phyloP scores from a whole-genome alignment of 2,113 vertebrate genomes.

The Gobio gobio region DNA sequence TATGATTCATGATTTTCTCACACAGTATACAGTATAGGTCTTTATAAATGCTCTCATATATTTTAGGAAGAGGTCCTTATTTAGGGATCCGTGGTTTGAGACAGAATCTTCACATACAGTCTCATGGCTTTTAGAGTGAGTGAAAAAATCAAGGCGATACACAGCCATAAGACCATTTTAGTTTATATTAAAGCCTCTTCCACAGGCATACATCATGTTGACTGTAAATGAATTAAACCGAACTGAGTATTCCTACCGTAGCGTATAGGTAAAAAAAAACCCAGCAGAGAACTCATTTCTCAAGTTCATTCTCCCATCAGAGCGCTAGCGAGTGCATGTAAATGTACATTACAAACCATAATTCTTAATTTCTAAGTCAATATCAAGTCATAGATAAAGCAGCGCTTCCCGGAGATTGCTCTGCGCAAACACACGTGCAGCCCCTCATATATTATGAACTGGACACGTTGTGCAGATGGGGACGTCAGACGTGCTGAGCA shows the following conservation, averaged over 20 bases:
- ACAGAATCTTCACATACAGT: neutral
- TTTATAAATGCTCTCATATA: too few species aligned
- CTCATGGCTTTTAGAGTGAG: neutral
- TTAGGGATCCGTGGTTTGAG: neutral
- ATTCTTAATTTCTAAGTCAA: conserved; percentile 43
- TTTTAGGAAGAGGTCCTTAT: too few species aligned
- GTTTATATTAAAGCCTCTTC: conserved; percentile 33
- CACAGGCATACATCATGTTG: conserved; percentile 23
- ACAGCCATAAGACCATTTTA: neutral
- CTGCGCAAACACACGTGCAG: neutral
- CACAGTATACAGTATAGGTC: too few species aligned
- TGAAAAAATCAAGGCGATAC: neutral
- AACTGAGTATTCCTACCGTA: neutral
- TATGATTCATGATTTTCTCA: too few species aligned
- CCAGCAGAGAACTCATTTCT: neutral
- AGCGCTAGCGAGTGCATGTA: neutral
- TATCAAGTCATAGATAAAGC: conserved; percentile 20
- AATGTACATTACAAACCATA: conserved; percentile 38
- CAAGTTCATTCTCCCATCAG: conserved; percentile 2
- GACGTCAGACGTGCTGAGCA: neutral
- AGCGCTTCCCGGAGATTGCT: neutral
- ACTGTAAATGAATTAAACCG: conserved; percentile 1
- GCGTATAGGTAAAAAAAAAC: neutral
- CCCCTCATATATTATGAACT: neutral
- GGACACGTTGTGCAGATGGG: conserved; percentile 28